phyloP scores from a whole-genome alignment of 2,888 invertebrate species.

The Drosophila borealis region DNA sequence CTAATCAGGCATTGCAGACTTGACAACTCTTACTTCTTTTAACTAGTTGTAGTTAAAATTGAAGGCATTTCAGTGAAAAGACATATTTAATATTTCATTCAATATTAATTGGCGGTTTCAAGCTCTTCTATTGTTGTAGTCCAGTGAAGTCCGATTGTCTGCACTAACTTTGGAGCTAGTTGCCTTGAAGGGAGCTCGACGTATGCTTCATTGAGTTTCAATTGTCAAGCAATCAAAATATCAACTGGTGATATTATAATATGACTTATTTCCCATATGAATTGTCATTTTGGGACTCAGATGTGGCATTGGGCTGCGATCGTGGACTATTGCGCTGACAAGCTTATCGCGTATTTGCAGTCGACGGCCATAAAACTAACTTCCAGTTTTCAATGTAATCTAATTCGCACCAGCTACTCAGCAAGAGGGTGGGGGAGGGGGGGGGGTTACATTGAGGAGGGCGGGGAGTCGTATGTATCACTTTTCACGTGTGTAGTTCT shows the following conservation, averaged over 20 bases:
- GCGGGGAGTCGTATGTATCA: slow-evolving; percentile 40
- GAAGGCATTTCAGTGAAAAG: no score
- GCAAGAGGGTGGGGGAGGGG: neutral
- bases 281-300: slow-evolving; percentile 3
- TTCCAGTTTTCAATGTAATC: slow-evolving; percentile 61
- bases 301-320: slow-evolving; percentile 14
- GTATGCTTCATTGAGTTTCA: slow-evolving; percentile 43
- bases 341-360: slow-evolving; percentile 68
- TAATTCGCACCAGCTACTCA: slow-evolving; percentile 63
- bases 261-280: slow-evolving; percentile 10
- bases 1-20: no score
- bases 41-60: no score
- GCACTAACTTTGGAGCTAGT: neutral
- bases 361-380: slow-evolving; percentile 52
- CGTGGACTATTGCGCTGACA: slow-evolving; percentile 28
- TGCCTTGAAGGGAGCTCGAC: neutral
- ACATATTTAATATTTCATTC: no score
- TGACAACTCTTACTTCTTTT: no score
- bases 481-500: slow-evolving; percentile 74
- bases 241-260: slow-evolving; percentile 34
- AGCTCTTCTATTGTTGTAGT: neutral
- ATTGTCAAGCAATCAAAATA: slow-evolving; percentile 23
- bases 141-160: neutral
- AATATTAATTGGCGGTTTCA: neutral
- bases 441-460: neutral